A percentile compares a stretch with the other conserved stretches of the same genome.
phyloP scores from a whole-genome alignment of 2,113 vertebrate species.

The Sylvietta virens region DNA sequence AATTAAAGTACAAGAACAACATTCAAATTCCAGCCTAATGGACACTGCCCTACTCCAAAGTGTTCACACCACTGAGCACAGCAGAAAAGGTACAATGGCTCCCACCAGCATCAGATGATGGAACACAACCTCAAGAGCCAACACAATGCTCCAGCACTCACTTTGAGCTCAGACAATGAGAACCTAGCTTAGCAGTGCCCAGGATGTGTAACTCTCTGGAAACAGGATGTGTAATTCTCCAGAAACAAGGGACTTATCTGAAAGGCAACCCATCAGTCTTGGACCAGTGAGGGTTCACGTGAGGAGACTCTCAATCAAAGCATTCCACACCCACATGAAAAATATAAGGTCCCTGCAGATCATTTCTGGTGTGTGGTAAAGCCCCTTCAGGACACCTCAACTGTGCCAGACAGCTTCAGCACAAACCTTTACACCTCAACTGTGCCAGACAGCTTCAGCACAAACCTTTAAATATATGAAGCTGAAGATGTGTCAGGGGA shows the following conservation, averaged over 20 bases:
- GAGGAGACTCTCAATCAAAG: not conserved
- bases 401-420: not conserved
- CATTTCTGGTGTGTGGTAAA: not conserved
- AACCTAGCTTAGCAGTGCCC: not conserved
- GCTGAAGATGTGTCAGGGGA: not conserved
- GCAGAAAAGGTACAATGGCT: rapidly evolving
- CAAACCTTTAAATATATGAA: not conserved
- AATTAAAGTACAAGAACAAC: not conserved
- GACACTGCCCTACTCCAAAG: not conserved
- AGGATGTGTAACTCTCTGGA: not conserved
- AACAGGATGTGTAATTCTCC: not conserved
- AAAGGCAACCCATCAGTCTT: not conserved
- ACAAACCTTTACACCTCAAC: not conserved
- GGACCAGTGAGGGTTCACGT: rapidly evolving
- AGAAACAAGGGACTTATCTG: not conserved
- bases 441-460: not conserved
- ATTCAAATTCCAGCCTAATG: not conserved
- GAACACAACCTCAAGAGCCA: not conserved
- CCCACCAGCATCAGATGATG: not conserved
- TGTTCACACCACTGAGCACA: rapidly evolving
- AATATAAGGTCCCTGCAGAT: not conserved
- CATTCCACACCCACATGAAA: not conserved
- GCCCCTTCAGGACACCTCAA: not conserved
- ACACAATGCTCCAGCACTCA: not conserved
- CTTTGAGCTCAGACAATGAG: rapidly evolving